Evolutionary conservation across 2,797 vertebrate genomes (phyloP), one percentile per base, ranked within the genome.

Genomic region (Microcaecilia unicolor): DNA sequence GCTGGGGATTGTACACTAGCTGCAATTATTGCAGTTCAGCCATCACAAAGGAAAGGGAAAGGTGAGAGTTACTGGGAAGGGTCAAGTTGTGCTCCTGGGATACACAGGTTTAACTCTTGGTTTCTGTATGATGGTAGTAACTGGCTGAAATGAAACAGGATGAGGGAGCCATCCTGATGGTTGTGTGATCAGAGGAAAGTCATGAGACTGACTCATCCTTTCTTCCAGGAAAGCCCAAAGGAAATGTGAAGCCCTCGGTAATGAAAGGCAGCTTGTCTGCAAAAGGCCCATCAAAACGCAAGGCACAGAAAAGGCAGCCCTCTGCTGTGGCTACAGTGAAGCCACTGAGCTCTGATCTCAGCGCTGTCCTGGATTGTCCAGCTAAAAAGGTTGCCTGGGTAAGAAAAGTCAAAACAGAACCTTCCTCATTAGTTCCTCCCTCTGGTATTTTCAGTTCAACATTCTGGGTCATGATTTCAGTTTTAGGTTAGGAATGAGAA

Each of bases 301-400:
- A 81, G 45, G 64, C 65, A 1, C 28, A 53, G 0, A 78, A 81
- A 34, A 41, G 41, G 1, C 58, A 55, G n/a, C 60, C 75, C 2
- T 86, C 89, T 9, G 88, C 85, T 0, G 71, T 94, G 3, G 91
- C 88, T 6, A 91, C 88, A 3, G 91, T 98, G 22, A 96, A 86
- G 55, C 93, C 93, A 0, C 58, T 94, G 13, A 87, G 67, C 43
- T 48, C 73, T 18, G 5, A 64, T 15, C 8, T 70, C 10, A 17
- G 37, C 6, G 27, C 39, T 2, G 34, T 53, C 6, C 52, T 55
- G 48, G 73, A 80, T 8, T 51, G 45, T 3, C 8, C 58, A 4
- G 21, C 64, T 41, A 73, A 59, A 18, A 73, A 39, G 34, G 51
- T 50, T 12, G 46, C 41, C 24, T n/a, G 55, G 76, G 92, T 95